Base-by-base conservation (phyloP, 2,888 invertebrate genomes). In the Machimus rusticus region DNA sequence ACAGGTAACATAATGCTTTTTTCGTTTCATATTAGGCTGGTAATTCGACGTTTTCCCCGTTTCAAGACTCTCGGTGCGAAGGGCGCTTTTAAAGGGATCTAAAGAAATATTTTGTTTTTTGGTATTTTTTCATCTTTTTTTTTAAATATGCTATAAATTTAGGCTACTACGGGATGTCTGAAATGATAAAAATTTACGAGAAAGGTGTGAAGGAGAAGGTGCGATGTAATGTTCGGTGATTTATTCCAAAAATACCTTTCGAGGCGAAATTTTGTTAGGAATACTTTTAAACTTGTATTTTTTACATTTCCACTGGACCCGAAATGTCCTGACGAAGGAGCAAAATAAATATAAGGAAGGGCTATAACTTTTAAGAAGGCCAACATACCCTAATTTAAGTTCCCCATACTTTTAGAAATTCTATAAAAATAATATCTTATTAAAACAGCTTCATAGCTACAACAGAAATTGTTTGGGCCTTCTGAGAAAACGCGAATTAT, bases 21-120 rank as follows among this genome's bases (percentile, higher is more conserved):
- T 79, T 79, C 79, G 43, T 51, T 51, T 51, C 79, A 46, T 79
- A 79, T 79, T 79, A 51, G 51, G 51, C 46, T 28, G 51, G 79
- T 79, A 79, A 79, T 79, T 79, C 51, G 51, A 34, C 31, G 79
- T 51, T 79, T 23, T 79, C 28, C 2, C 66, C 5, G 66, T 66
- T 66, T 66, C 12, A 14, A 28, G 66, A 12, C 23, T 9, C 12
- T 23, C 23, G 9, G 14, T 12, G 28, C 28, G 23, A 28, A 0
- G 28, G 23, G 19, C 28, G 28, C 66, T 55, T 66, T 66, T 23
- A 66, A 66, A 28, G 66, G 66, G 4, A 66, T 23, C 12, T 23
- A 12, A 66, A 51, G 66, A 66, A 28, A 28, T 66, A 66, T 66
- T 55, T 55, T 55, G n/a, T 19, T 55, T 55, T n/a, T 55, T 55